Evolutionary conservation across 2,888 invertebrate genomes (phyloP), one percentile per base, ranked within the genome.

Genomic region (Priocnemis perturbator): DNA sequence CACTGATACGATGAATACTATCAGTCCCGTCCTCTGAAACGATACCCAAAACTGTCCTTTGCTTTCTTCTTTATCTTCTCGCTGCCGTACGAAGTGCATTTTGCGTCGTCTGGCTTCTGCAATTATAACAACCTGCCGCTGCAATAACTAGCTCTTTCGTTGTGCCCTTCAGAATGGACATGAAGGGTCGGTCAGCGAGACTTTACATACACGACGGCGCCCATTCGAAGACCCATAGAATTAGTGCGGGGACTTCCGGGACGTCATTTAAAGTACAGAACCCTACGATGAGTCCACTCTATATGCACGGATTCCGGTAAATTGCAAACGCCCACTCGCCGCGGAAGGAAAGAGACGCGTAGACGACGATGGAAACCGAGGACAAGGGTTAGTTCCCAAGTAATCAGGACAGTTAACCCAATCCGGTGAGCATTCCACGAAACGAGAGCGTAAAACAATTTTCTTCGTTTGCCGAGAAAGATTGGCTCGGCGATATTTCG

Each of bases 301-400:
- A 81, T 85, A 85, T 85, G 85, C 86, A 84, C 83, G 83, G 85
- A 85, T 83, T 83, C 83, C 84, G 84, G 81, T 83, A 84, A 83
- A 85, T 85, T 81, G 82, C 79, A 78, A 84, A 79, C 80, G 80
- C 77, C 82, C 83, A 77, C 78, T 81, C 75, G 76, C 70, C 72
- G 65, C 69, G 62, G 73, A 60, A 68, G 60, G 69, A 30, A 37
- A 26, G 26, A 26, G 26, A 26, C 7, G 26, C 26, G 7, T 7
- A 26, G 26, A 26, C 26, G 7, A 26, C 26, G 26, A 26, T 26
- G 26, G 26, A 3, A 37, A 11, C 37, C 37, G 37, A 37, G 37
- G 37, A 37, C 37, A 37, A 37, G 37, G 37, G 37, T 37, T 37
- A 37, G 63, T 64, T 72, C 73, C 59, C 66, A 77, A 72, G 73